Percentiles rank a stretch among this genome's conserved stretches.
phyloP scores from a whole-genome alignment of 64 coral and sea anemone genomes.

The Acropora tenuis region DNA sequence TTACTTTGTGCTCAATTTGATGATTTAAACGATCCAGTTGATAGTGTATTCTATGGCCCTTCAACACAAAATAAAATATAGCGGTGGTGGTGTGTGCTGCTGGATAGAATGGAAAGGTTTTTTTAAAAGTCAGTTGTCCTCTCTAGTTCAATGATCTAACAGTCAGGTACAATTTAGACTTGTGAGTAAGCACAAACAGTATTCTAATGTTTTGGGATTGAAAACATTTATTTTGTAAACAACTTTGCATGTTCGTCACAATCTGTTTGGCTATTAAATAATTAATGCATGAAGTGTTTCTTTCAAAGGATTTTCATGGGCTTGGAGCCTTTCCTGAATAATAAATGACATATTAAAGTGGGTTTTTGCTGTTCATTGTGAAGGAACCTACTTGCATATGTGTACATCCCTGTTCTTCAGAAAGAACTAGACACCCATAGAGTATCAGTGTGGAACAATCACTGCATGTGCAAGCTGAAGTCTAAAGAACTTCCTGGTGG shows the following conservation, averaged over 20 bases:
- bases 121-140: conserved; percentile 14
- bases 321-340: no score
- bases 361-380: neutral
- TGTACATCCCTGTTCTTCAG: neutral
- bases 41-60: conserved; percentile 7
- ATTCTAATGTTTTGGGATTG: no score
- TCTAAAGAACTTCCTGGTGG: neutral
- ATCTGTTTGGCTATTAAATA: no score
- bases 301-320: no score
- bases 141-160: conserved; percentile 6
- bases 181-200: no score
- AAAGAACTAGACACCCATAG: neutral
- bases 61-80: conserved; percentile 10
- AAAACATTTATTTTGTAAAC: no score
- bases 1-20: neutral
- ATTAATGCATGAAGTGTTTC: no score
- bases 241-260: no score
- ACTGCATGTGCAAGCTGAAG: neutral
- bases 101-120: conserved; percentile 28
- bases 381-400: neutral
- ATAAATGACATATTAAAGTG: no score
- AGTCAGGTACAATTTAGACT: neutral
- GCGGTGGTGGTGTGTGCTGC: conserved; percentile 4
- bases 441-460: neutral
- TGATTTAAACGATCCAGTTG: neutral